These are phyloP conservation scores for Drosophila melanosoma DNA, from an alignment of 2,888 invertebrate genomes.

Conservation along the genomic window DNA sequence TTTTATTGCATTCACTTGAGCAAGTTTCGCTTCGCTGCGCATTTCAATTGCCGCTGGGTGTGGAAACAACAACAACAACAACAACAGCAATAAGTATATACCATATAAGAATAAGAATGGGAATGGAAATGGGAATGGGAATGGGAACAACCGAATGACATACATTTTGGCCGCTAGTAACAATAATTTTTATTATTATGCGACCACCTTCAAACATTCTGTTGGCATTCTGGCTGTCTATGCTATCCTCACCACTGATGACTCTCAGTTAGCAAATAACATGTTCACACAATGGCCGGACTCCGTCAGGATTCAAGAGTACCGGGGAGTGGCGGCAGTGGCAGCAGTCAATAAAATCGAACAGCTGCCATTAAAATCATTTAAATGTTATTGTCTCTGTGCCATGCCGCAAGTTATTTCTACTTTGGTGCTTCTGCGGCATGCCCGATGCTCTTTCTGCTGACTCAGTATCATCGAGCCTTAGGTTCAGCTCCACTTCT, in stretches of 20 bases:
- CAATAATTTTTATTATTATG: slow-evolving; percentile 80
- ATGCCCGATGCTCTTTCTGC: slow-evolving; percentile 62
- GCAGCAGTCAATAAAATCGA: slow-evolving; percentile 78
- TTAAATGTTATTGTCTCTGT: slow-evolving; percentile 79
- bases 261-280: slow-evolving; percentile 79
- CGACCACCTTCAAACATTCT: slow-evolving; percentile 65
- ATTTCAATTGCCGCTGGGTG: slow-evolving; percentile 69
- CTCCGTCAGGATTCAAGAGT: slow-evolving; percentile 6
- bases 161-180: slow-evolving; percentile 77
- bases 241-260: slow-evolving; percentile 62
- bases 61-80: slow-evolving; percentile 31
- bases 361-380: slow-evolving; percentile 81
- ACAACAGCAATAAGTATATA: slow-evolving; percentile 14
- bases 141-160: slow-evolving; percentile 59
- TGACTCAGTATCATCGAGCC: slow-evolving; percentile 61
- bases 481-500: background rate
- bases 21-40: slow-evolving; percentile 70
- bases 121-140: slow-evolving; percentile 10
- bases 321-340: slow-evolving; percentile 7
- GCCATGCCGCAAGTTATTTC: slow-evolving; percentile 73
- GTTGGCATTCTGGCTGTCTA: slow-evolving; percentile 5
- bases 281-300: slow-evolving; percentile 65
- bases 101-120: slow-evolving; percentile 7
- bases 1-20: slow-evolving; percentile 76
- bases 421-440: slow-evolving; percentile 77